Conservation (phyloP, 2,888 invertebrate species). For the Oscheius sp. region DNA sequence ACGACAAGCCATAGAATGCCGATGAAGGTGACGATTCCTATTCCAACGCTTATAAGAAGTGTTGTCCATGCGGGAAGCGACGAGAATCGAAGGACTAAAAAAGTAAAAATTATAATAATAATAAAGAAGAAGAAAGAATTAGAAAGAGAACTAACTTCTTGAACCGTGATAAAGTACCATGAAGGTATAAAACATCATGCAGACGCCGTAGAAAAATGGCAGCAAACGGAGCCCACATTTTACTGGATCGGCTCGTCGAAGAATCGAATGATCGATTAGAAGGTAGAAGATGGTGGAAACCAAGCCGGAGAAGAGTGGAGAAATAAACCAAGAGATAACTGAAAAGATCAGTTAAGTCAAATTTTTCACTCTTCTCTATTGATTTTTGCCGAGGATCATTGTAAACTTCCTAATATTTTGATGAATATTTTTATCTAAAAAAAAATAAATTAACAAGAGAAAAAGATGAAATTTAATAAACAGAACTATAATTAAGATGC, state of each 20-base stretch:
- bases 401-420: too few relatives aligned
- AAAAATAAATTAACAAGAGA: neutral
- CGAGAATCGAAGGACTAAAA: constrained; percentile 85
- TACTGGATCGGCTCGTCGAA: constrained; percentile 55
- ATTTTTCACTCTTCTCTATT: too few relatives aligned
- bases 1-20: constrained; percentile 46
- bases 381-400: too few relatives aligned
- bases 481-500: too few relatives aligned
- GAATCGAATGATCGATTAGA: constrained; percentile 75
- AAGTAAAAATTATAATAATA: neutral
- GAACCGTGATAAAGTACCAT: constrained; percentile 89
- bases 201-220: constrained; percentile 91
- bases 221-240: constrained; percentile 80
- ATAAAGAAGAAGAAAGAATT: too few relatives aligned
- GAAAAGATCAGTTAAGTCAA: too few relatives aligned
- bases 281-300: constrained; percentile 78
- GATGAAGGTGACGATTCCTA: constrained; percentile 76
- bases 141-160: constrained; percentile 74
- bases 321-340: constrained; percentile 95
- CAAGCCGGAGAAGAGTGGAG: constrained; percentile 88
- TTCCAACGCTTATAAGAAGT: constrained; percentile 77
- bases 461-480: too few relatives aligned
- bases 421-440: neutral
- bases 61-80: constrained; percentile 87
- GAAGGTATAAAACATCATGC: constrained; percentile 88